Evolutionary conservation across 2,888 invertebrate genomes (phyloP).

Genomic region (Metacarcinus magister): DNA sequence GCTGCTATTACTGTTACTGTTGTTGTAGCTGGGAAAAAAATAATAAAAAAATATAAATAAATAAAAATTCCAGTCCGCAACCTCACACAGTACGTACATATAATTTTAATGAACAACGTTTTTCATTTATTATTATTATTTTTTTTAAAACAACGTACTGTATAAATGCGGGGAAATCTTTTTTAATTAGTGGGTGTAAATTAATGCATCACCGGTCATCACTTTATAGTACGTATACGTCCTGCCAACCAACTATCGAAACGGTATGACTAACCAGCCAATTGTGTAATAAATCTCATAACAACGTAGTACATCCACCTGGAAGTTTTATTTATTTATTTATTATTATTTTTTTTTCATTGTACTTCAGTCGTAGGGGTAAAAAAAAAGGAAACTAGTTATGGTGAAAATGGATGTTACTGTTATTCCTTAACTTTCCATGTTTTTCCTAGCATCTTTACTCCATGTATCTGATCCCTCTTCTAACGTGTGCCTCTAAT

Average conservation of each 20-base stretch:
- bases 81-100: neutral
- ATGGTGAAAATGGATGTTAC: no score
- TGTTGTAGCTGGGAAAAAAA: neutral
- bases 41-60: no score
- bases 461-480: no score
- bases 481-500: no score
- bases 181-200: neutral
- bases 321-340: neutral
- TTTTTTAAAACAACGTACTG: constrained; percentile 1
- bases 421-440: no score
- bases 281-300: no score
- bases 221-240: neutral
- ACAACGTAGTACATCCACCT: neutral
- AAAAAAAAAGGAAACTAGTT: no score
- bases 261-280: no score
- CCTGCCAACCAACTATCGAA: no score
- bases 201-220: neutral
- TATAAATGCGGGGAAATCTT: neutral
- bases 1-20: neutral
- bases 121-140: neutral
- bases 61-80: neutral
- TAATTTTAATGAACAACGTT: neutral
- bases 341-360: no score
- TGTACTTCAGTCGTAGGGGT: no score
- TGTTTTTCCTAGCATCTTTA: no score